Base-by-base conservation (phyloP, 2,888 invertebrate genomes). In the Hipparchia semele region DNA sequence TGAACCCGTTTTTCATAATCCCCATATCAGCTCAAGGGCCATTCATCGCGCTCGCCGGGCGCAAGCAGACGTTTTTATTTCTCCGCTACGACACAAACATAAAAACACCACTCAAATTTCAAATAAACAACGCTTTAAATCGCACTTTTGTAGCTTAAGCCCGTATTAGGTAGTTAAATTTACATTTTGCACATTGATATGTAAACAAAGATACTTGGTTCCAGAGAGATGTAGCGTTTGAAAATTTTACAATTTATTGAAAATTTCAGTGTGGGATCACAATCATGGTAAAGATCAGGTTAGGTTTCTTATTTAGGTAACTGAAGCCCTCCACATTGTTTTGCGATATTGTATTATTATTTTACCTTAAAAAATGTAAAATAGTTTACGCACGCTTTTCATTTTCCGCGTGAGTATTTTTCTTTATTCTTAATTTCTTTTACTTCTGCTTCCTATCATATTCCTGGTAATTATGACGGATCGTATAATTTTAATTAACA, bases 121-220 rank as follows among this genome's bases (percentile, higher is more conserved):
- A 87, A 89, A 92, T 90, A 90, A 91, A 90, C 90, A 91, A 85
- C 83, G 86, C 87, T 90, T 89, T 87, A 86, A 86, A 90, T 87
- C 88, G 86, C 85, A 87, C 85, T 87, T 86, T 86, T 84, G 86
- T 85, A 82, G 84, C 88, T 88, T 86, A 85, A 87, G 85, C 85
- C 85, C 88, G 90, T 88, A 92, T 92, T 92, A 92, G 91, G 92
- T 89, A 90, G 88, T 92, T 91, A 91, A 91, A 92, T 92, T 92
- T 91, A 91, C 92, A 92, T 91, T 91, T 65, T 53, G 65, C 65
- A 65, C 65, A 65, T 65, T 65, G 65, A 65, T 65, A 65, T 65
- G 1, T 33, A 6, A 51, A 65, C 65, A 51, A 33, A 12, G 65
- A 65, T 65, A 65, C 65, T 51, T 2, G 53, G 2, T 6, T 2